Base-by-base conservation (phyloP, 2,888 invertebrate genomes). In the Parnassius mnemosyne region DNA sequence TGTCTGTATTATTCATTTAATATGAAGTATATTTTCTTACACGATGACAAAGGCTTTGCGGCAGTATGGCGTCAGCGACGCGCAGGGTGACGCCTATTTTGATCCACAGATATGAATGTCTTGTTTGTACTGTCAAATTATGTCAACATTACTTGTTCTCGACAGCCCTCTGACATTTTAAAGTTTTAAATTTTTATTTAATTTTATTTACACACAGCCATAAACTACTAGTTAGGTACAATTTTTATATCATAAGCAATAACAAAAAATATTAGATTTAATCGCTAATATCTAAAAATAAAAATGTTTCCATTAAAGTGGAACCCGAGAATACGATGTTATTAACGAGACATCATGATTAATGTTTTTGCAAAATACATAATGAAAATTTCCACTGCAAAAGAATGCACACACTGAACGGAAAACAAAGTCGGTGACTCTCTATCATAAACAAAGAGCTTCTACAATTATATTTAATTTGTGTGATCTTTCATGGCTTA, bases 1-100 rank as follows among this genome's bases (percentile, higher is more conserved):
- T 85, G 85, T 81, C 79, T 71, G 74, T 75, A 80, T 82, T 84
- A 86, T 87, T 86, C 84, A 87, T 81, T 83, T 79, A 78, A 79
- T 78, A 75, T 72, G 75, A 70, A 73, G 77, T 81, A 77, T 82
- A 80, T 84, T 84, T 85, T 84, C 81, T 79, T 84, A 81, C 84
- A 64, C 62, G 66, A 60, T 63, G 66, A 79, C 76, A 73, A 75
- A 83, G 82, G 78, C 79, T 80, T 72, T 68, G 74, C 72, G 82
- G 81, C 83, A 79, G 71, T 76, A 66, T 65, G 66, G 73, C 74
- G 82, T 75, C 78, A 67, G 66, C 64, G 63, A 55, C 53, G 60
- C 44, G 13, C 61, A 34, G 20, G 42, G 56, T 64, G 53, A 60
- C 50, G 51, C 51, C 56, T 51, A 42, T 50, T 52, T 57, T 53